Evolutionary conservation across 2,113 vertebrate genomes (phyloP), one percentile per base, ranked within the genome.

Genomic region (Girardinichthys multiradiatus): DNA sequence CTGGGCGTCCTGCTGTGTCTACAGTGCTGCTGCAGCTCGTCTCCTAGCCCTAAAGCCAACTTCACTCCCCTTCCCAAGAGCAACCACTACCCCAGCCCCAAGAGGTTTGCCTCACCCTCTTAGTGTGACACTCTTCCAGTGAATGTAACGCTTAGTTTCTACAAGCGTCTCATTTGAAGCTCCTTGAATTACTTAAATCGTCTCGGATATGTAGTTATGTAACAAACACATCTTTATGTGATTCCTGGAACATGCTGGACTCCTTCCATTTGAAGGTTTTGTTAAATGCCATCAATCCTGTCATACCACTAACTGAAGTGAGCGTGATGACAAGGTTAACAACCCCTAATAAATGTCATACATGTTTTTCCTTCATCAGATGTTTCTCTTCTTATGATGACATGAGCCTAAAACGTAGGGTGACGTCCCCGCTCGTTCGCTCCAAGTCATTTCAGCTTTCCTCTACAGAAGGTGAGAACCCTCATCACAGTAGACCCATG

Each of bases 301-400:
- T 70, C 51, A 57, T 60, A 2, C 74, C 26, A 24, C 74, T 28
- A 15, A 60, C 39, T 28, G 10, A 10, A 13, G 21, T 28, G 30
- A 29, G 31, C 30, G 24, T 37, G 1, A 8, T 0, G 1, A 1
- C 12, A 30, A 7, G 28, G 8, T 28, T 37, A 65, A 35, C 17
- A 0, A 3, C 19, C 19, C 28, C 28, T 63, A 27, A 15, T 5
- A 30, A 65, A 74, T 48, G 39, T 42, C 33, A 26, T 0, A 71
- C 0, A 0, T 37, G 21, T 68, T 57, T 9, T 70, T 39, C 59
- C 74, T 28, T 58, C 35, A 31, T 61, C 84, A 99, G 98, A 68
- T 99, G 98, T 92, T 98, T 99, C 84, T 99, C 98, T 31, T 99
- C 97, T 31, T 99, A 99, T 59, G 98, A 99, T 76, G 97, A 99